Evolutionary conservation across 2,113 vertebrate species (phyloP).

Genomic region (Ailuropoda melanoleuca): DNA sequence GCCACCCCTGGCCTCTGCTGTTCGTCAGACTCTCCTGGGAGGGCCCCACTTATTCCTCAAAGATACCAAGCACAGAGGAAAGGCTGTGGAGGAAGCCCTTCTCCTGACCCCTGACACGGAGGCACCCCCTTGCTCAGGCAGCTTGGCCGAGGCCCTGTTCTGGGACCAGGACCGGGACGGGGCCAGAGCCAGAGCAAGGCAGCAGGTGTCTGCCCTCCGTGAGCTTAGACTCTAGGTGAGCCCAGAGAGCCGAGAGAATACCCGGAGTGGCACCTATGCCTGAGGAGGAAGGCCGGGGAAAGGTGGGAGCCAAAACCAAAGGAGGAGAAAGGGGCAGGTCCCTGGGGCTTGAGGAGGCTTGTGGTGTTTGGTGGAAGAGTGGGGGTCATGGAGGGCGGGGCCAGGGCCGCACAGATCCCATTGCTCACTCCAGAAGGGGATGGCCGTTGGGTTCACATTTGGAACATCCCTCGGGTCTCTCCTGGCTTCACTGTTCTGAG

Average conservation of each 20-base stretch:
- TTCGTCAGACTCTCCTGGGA: neutral
- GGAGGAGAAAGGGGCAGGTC: neutral
- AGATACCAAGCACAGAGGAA: neutral
- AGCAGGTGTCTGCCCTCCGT: neutral
- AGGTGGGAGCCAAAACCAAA: neutral
- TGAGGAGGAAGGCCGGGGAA: neutral
- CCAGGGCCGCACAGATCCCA: fast-evolving
- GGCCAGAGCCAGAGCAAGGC: neutral
- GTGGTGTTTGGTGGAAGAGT: fast-evolving
- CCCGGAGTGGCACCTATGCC: fast-evolving
- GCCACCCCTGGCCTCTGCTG: neutral
- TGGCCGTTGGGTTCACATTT: fast-evolving
- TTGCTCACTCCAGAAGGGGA: neutral
- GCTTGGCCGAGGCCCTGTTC: neutral
- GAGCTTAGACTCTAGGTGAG: neutral
- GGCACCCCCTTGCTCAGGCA: neutral
- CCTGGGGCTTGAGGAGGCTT: neutral
- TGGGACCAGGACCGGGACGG: neutral
- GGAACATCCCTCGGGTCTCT: neutral
- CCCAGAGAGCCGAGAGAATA: neutral
- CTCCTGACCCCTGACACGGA: neutral
- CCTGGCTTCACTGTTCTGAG: neutral
- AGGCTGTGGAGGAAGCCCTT: neutral
- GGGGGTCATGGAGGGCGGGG: no score
- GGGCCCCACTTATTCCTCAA: neutral